Evolutionary conservation across 35 echinoderm and acorn worm species (phyloP).

Genomic region (Chiridota heheva): DNA sequence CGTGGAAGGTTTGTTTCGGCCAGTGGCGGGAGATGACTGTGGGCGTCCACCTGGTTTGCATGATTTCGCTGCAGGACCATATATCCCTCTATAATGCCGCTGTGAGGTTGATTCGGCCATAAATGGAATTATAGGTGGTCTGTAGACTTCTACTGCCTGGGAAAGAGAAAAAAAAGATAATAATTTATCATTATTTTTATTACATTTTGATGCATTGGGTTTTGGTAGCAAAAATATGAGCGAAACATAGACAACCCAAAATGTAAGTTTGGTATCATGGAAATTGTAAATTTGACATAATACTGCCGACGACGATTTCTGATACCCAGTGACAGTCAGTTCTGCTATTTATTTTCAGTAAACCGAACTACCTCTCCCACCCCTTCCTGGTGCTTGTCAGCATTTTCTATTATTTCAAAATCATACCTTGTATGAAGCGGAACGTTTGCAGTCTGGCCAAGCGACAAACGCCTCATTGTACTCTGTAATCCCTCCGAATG

Average conservation of each 20-base stretch:
- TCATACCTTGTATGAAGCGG: slow-evolving; percentile 85
- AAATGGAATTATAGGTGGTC: slow-evolving; percentile 62
- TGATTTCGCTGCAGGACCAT: slow-evolving; percentile 60
- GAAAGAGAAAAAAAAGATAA: slow-evolving; percentile 10
- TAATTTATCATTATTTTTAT: background rate
- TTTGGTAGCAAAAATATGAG: background rate
- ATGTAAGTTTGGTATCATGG: background rate
- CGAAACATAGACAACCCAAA: background rate
- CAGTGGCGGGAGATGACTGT: slow-evolving; percentile 48
- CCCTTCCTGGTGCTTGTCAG: too few species aligned
- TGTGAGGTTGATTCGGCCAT: slow-evolving; percentile 60
- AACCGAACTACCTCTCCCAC: too few species aligned
- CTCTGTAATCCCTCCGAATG: slow-evolving; percentile 60
- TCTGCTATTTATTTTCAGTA: too few species aligned
- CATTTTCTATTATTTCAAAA: too few species aligned
- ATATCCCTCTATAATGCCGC: slow-evolving; percentile 73
- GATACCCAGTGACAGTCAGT: background rate
- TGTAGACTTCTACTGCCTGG: slow-evolving; percentile 64
- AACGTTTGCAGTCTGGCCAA: slow-evolving; percentile 69
- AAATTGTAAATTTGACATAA: background rate
- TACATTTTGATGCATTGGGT: background rate
- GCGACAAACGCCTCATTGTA: slow-evolving; percentile 67
- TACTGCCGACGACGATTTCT: background rate
- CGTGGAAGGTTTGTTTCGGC: slow-evolving; percentile 12
- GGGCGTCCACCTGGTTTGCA: slow-evolving; percentile 61